Conservation (phyloP, 2,888 invertebrate genomes). For the Augochlorella aurata region DNA sequence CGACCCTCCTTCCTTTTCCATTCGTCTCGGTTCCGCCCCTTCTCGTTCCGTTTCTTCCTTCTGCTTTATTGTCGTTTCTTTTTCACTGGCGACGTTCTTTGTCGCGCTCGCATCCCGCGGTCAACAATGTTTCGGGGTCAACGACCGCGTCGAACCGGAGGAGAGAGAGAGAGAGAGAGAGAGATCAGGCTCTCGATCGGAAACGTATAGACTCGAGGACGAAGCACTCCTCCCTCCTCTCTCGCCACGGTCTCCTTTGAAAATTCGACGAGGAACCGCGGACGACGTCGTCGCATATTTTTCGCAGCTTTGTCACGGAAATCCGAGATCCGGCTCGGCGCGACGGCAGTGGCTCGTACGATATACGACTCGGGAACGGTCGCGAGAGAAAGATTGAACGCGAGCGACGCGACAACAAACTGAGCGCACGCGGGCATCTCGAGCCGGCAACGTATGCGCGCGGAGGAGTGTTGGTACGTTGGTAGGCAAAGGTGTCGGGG, state of each 20-base stretch:
- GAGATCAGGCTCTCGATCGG: background rate
- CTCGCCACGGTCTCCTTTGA: background rate
- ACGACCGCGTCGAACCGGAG: background rate
- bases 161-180: background rate
- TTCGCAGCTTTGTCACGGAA: conserved; percentile 24
- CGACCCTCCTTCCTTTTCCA: background rate
- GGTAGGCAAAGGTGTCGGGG: conserved; percentile 41
- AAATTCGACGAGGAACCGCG: background rate
- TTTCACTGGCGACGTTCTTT: background rate
- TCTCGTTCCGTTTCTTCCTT: conserved; percentile 5
- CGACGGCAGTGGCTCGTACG: conserved; percentile 22
- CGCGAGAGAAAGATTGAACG: conserved; percentile 30
- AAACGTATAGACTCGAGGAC: background rate
- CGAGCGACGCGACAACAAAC: conserved; percentile 11
- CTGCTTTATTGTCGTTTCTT: background rate
- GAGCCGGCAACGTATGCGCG: background rate
- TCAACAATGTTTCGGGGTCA: conserved; percentile 10
- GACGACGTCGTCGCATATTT: background rate
- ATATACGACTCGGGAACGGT: conserved; percentile 27
- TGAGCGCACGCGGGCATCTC: conserved; percentile 9
- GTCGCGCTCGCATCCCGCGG: background rate
- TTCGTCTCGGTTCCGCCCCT: conserved; percentile 9
- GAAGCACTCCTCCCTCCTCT: too few relatives aligned
- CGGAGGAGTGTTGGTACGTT: too few relatives aligned
- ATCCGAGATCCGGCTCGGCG: conserved; percentile 54